phyloP scores from a whole-genome alignment of 1,140 invertebrate species.

The Phocides pigmalion region DNA sequence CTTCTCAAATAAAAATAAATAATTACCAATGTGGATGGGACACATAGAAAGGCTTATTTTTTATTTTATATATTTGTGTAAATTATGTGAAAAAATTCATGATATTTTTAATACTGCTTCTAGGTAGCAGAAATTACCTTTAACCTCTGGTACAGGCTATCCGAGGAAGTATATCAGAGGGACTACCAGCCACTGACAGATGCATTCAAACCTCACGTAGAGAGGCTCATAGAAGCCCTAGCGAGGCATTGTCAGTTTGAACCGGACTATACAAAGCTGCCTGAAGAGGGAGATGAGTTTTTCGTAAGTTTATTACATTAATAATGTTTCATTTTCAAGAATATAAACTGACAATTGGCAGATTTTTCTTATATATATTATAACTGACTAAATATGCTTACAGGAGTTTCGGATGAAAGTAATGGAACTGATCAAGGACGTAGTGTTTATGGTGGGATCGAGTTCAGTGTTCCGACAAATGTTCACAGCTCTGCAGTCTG shows the following conservation, averaged over 20 bases:
- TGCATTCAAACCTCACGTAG: conserved; percentile 95
- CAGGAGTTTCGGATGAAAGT: conserved; percentile 95
- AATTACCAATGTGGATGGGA: too few relatives aligned
- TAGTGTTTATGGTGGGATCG: conserved; percentile 98
- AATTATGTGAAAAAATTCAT: conserved; percentile 2
- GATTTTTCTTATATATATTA: too few relatives aligned
- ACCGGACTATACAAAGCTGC: conserved; percentile 67
- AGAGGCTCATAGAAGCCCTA: conserved; percentile 92
- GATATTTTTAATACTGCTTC: conserved; percentile 24
- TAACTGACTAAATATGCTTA: conserved; percentile 59
- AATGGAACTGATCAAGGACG: conserved; percentile 97
- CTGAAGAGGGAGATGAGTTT: conserved; percentile 93
- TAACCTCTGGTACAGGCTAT: conserved; percentile 97
- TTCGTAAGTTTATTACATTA: conserved; percentile 83
- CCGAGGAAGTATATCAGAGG: conserved; percentile 96
- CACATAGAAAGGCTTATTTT: too few relatives aligned
- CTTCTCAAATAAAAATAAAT: too few relatives aligned
- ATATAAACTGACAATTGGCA: too few relatives aligned
- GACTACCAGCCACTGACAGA: conserved; percentile 91
- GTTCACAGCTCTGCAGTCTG: conserved; percentile 89
- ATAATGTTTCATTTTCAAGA: too few relatives aligned
- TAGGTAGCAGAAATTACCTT: conserved; percentile 98
- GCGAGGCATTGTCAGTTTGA: conserved; percentile 85
- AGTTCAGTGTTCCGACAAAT: conserved; percentile 96
- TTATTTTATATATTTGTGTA: not conserved